phyloP scores from a whole-genome alignment of 2,797 vertebrate species.

The Limnodromus scolopaceus region DNA sequence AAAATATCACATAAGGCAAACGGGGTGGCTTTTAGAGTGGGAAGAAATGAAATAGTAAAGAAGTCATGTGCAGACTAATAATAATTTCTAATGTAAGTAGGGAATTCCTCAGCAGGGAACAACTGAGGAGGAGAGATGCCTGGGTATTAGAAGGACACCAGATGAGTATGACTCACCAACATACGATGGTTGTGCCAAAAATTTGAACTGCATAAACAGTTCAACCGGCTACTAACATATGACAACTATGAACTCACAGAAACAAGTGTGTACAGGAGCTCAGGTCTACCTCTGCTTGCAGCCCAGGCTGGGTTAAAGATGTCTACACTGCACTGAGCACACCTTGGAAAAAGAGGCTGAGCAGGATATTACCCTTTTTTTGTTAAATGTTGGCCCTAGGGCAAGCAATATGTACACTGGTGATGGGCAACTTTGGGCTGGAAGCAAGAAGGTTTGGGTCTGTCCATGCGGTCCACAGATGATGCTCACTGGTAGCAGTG shows the following conservation, averaged over 20 bases:
- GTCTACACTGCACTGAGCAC: background rate
- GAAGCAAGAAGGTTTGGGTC: background rate
- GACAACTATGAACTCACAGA: background rate
- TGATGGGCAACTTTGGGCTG: background rate
- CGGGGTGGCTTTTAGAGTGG: background rate
- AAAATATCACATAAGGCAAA: background rate
- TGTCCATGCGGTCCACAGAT: background rate
- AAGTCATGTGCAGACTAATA: background rate
- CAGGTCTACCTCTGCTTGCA: background rate
- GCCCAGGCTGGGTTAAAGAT: background rate
- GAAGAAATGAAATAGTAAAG: background rate
- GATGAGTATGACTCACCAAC: background rate
- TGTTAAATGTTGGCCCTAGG: background rate
- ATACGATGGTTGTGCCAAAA: background rate
- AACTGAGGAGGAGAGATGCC: background rate
- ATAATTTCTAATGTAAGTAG: background rate
- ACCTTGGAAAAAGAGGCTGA: background rate
- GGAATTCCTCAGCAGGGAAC: background rate
- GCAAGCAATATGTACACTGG: rapidly evolving
- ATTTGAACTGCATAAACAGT: background rate
- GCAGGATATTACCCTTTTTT: too few species aligned
- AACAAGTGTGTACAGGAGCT: background rate
- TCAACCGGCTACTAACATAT: background rate
- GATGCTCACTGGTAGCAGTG: rapidly evolving
- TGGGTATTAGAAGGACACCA: background rate